Conservation (phyloP, 2,888 invertebrate genomes). For the Ellobium chinense region DNA sequence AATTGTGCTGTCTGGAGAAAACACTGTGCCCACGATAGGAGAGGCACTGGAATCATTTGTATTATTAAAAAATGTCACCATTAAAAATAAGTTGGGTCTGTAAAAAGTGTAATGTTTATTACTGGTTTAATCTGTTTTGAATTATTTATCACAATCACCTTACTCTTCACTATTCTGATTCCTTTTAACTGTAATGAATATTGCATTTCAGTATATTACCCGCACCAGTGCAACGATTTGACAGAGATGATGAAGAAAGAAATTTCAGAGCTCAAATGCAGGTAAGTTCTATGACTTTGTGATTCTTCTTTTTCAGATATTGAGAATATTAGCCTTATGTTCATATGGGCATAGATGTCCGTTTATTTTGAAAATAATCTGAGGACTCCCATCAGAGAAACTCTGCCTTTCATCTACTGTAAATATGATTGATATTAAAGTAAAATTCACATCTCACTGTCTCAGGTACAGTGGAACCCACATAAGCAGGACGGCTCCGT, state of each 20-base stretch:
- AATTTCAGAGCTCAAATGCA: conserved; percentile 75
- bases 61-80: too few species aligned
- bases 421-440: neutral
- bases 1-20: too few species aligned
- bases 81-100: too few species aligned
- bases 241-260: conserved; percentile 90
- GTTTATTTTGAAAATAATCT: neutral
- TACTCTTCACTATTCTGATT: neutral
- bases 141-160: too few species aligned
- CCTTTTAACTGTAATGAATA: neutral
- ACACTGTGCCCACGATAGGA: too few species aligned
- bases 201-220: conserved; percentile 87
- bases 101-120: too few species aligned
- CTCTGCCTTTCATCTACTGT: neutral
- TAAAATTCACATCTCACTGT: neutral
- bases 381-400: neutral
- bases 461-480: too few species aligned
- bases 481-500: too few species aligned
- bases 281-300: too few species aligned
- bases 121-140: too few species aligned
- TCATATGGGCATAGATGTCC: neutral
- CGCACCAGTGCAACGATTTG: conserved; percentile 92
- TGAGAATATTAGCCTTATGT: neutral
- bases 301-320: neutral
- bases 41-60: too few species aligned